Percentiles rank a stretch among this genome's conserved stretches.
These are phyloP conservation scores for Elysia crispata DNA, from an alignment of 2,888 invertebrate species.

Conservation along the genomic window DNA sequence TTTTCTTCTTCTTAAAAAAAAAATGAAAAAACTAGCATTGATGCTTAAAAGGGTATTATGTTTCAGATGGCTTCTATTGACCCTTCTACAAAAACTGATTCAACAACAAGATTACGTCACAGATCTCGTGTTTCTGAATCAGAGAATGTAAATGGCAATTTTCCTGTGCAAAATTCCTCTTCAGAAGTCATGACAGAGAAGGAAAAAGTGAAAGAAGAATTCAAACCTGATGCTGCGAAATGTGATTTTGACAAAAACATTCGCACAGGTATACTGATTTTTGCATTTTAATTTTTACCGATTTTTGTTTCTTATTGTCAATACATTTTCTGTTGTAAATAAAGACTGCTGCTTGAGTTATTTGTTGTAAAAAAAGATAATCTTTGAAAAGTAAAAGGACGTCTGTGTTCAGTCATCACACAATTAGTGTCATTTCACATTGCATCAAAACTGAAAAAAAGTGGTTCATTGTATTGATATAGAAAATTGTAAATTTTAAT, in stretches of 20 bases:
- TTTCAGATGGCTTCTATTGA: neutral
- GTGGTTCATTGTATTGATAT: too few relatives aligned
- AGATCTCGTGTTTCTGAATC: slow-evolving; percentile 50
- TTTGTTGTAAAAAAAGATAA: too few relatives aligned
- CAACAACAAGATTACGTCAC: slow-evolving; percentile 47
- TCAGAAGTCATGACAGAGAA: neutral
- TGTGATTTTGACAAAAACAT: neutral
- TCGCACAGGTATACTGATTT: neutral
- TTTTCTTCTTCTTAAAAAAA: too few relatives aligned
- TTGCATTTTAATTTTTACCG: neutral
- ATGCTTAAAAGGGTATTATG: too few relatives aligned
- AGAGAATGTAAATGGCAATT: slow-evolving; percentile 25
- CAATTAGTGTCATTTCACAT: too few relatives aligned
- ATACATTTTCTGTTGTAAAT: neutral
- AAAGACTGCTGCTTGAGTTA: too few relatives aligned
- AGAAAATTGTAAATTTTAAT: too few relatives aligned
- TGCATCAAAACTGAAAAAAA: too few relatives aligned
- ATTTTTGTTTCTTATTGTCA: neutral
- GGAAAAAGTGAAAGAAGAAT: neutral
- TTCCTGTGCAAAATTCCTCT: too few relatives aligned
- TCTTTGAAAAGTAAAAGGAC: too few relatives aligned
- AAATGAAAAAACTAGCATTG: too few relatives aligned
- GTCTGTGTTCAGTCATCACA: too few relatives aligned
- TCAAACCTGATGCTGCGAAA: neutral
- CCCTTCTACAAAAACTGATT: slow-evolving; percentile 39